Base-by-base conservation (phyloP, 2,113 vertebrate genomes). In the Ctenomys sociabilis region DNA sequence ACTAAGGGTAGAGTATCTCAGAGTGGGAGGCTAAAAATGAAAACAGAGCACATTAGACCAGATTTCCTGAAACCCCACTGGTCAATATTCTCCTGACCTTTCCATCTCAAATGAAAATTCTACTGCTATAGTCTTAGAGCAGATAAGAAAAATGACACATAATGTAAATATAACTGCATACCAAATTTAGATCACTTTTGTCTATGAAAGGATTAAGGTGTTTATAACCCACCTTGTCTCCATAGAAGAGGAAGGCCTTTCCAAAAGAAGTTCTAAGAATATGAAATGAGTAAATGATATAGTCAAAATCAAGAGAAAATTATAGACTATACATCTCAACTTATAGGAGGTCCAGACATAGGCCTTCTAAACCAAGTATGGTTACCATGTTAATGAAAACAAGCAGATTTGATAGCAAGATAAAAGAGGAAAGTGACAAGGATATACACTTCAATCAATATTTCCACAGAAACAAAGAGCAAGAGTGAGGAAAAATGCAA, bases 131-230 rank as follows among this genome's bases (percentile, higher is more conserved):
- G 11, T 88, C 19, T 91, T 68, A n/a, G 35, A 26, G 40, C 2
- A 85, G 26, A 13, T 54, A n/a, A 85, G 61, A 22, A 37, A 30
- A 66, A 4, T 10, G 5, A 10, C 11, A 22, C 28, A 3, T 28
- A 11, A 13, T 35, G 26, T 24, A 54, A 45, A 57, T 93, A 80
- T 21, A 45, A 37, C 8, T 61, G 22, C 7, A 32, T 11, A 40
- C 3, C 5, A 0, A 54, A 0, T n/a, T 49, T 21, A 66, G 35
- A n/a, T 24, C 26, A 2, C 8, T 28, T 12, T 17, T 4, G n/a
- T 59, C 61, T 57, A 9, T n/a, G 37, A 57, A 26, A 30, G 11
- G 32, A 43, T 21, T 30, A 19, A 54, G 13, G 28, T 22, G 1
- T 30, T 70, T 6, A 12, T 57, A 5, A 17, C 14, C 14, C 90